phyloP scores from a whole-genome alignment of 1,140 invertebrate genomes.

The Trichogramma pretiosum region DNA sequence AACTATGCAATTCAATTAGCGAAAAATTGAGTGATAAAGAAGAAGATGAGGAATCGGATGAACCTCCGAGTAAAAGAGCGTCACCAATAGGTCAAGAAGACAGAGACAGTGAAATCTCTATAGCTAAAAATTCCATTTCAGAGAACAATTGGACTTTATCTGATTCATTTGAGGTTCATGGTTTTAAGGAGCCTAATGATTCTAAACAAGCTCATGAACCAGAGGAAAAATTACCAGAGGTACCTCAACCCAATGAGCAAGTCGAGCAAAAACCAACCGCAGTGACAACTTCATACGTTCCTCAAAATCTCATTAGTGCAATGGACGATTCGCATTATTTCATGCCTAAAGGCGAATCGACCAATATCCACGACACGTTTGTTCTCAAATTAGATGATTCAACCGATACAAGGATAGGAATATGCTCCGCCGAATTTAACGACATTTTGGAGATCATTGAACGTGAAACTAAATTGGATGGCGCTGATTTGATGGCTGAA shows the following conservation, averaged over 20 bases:
- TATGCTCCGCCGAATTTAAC: slow-evolving; percentile 24
- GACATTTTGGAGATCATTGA: slow-evolving; percentile 30
- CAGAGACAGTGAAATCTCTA: too few species aligned
- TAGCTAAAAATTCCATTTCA: too few species aligned
- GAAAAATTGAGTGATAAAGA: background rate
- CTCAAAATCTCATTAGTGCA: slow-evolving; percentile 7
- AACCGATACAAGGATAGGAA: slow-evolving; percentile 8
- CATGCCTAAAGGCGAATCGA: slow-evolving; percentile 30
- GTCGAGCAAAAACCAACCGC: too few species aligned
- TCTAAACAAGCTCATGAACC: too few species aligned
- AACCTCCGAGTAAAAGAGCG: too few species aligned
- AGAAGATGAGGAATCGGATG: too few species aligned
- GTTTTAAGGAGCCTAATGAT: too few species aligned
- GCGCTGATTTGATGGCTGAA: background rate
- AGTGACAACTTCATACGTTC: too few species aligned
- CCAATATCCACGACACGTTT: slow-evolving; percentile 22
- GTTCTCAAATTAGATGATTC: slow-evolving; percentile 16
- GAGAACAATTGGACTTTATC: background rate
- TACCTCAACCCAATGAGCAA: too few species aligned
- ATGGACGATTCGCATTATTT: slow-evolving; percentile 25
- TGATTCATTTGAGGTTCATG: background rate
- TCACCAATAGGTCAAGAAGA: too few species aligned
- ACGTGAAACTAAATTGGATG: slow-evolving; percentile 20
- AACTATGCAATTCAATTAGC: background rate
- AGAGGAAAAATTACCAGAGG: background rate